Base-by-base conservation (phyloP, 2,888 invertebrate species). In the Neoaliturus tenellus region DNA sequence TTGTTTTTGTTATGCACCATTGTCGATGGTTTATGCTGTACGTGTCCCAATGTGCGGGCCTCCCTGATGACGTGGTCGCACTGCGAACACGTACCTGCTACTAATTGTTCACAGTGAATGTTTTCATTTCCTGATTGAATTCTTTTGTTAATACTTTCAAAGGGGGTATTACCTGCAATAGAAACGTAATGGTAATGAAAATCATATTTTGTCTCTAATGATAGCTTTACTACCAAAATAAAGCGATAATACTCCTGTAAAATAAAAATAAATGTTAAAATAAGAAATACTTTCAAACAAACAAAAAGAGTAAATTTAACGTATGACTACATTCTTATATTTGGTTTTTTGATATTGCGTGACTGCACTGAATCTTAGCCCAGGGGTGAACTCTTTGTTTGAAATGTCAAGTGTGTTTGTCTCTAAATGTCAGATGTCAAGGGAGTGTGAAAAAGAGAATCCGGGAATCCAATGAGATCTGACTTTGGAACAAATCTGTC, bases 81-180 rank as follows among this genome's bases (percentile, higher is more conserved):
- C 62, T 28, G 31, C 31, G 28, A 28, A 14, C 62, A 62, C 62
- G 62, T 62, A 5, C 28, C n/a, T n/a, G n/a, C n/a, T n/a, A 12
- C 14, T 62, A 62, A 62, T 62, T 62, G 31, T 62, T 62, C 62
- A 62, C 62, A 31, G 25, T 23, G n/a, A n/a, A 62, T 62, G 62
- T 62, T 62, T 62, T 62, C 62, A 28, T 62, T 62, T 62, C 62
- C 62, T 62, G 10, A 62, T 62, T 62, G 62, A 62, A 62, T 62
- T 17, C 62, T 62, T 62, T 62, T 62, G 44, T 44, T n/a, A n/a
- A n/a, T n/a, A n/a, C n/a, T n/a, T n/a, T n/a, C n/a, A n/a, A n/a
- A n/a, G n/a, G n/a, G n/a, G n/a, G n/a, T n/a, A n/a, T n/a, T n/a
- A n/a, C n/a, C n/a, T n/a, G n/a, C n/a, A n/a, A n/a, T n/a, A n/a